Conservation (phyloP, 2,888 invertebrate species). For the Netelia melanura region DNA sequence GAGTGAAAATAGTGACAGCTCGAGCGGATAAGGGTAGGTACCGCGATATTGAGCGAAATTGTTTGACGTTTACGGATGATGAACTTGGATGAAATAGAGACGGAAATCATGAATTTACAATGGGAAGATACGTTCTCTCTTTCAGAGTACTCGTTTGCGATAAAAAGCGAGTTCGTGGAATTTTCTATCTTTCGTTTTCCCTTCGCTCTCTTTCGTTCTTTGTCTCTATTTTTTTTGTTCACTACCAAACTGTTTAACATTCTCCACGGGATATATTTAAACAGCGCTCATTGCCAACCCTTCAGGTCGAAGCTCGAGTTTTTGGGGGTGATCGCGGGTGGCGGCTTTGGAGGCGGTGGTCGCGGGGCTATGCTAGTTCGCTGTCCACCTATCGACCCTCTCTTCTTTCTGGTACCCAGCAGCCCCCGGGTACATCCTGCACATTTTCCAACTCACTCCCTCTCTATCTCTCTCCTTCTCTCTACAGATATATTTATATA, state of each 20-base stretch:
- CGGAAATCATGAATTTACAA: not conserved
- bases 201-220: conserved; percentile 5
- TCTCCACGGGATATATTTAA: conserved; percentile 79
- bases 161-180: not conserved
- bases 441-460: conserved; percentile 41
- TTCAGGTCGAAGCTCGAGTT: conserved; percentile 47
- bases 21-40: conserved; percentile 22
- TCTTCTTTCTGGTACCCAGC: conserved; percentile 70
- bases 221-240: conserved; percentile 40
- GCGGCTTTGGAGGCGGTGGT: conserved; percentile 48
- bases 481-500: not conserved
- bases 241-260: conserved; percentile 77
- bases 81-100: conserved; percentile 28
- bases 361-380: conserved; percentile 72
- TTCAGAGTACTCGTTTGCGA: not conserved
- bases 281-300: conserved; percentile 76
- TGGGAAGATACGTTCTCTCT: conserved; percentile 3
- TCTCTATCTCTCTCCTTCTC: conserved; percentile 51
- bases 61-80: conserved; percentile 45
- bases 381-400: conserved; percentile 82
- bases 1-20: conserved; percentile 34
- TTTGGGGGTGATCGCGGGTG: conserved; percentile 45
- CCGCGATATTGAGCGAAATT: conserved; percentile 22
- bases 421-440: conserved; percentile 53
- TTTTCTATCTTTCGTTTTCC: conserved; percentile 37